phyloP scores from a whole-genome alignment of 2,888 invertebrate genomes.

The Protodeltote pygarga region DNA sequence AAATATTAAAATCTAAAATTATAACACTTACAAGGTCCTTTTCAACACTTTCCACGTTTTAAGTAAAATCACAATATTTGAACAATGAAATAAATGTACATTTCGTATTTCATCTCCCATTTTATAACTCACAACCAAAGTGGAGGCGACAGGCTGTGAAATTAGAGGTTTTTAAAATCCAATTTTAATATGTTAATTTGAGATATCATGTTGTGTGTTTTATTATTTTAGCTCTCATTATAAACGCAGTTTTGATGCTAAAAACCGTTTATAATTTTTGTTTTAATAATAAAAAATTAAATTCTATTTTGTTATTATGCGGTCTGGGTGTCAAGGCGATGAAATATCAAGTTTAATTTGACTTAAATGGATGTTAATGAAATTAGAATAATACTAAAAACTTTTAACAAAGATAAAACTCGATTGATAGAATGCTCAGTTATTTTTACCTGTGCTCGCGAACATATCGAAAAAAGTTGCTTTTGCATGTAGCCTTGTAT shows the following conservation, averaged over 20 bases:
- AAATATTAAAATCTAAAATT: too few relatives aligned
- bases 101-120: slow-evolving; percentile 35
- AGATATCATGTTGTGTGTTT: slow-evolving; percentile 28
- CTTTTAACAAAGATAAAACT: too few relatives aligned
- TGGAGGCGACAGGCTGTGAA: slow-evolving; percentile 56
- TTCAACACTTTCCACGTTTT: too few relatives aligned
- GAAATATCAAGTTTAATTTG: too few relatives aligned
- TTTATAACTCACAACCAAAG: slow-evolving; percentile 39
- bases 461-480: too few relatives aligned
- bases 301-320: neutral
- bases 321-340: too few relatives aligned
- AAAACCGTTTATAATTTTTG: neutral
- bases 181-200: slow-evolving; percentile 57
- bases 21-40: too few relatives aligned
- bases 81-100: slow-evolving; percentile 18
- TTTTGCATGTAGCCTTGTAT: too few relatives aligned
- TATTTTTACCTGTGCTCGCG: too few relatives aligned
- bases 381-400: too few relatives aligned
- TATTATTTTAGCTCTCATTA: slow-evolving; percentile 38
- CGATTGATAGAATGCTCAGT: too few relatives aligned
- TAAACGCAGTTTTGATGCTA: slow-evolving; percentile 12
- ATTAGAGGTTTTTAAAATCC: slow-evolving; percentile 61
- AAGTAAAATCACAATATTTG: slow-evolving; percentile 12
- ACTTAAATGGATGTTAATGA: too few relatives aligned
- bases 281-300: neutral